These are phyloP conservation scores for Drosophila varians DNA, from an alignment of 1,140 invertebrate genomes.

Conservation along the genomic window DNA sequence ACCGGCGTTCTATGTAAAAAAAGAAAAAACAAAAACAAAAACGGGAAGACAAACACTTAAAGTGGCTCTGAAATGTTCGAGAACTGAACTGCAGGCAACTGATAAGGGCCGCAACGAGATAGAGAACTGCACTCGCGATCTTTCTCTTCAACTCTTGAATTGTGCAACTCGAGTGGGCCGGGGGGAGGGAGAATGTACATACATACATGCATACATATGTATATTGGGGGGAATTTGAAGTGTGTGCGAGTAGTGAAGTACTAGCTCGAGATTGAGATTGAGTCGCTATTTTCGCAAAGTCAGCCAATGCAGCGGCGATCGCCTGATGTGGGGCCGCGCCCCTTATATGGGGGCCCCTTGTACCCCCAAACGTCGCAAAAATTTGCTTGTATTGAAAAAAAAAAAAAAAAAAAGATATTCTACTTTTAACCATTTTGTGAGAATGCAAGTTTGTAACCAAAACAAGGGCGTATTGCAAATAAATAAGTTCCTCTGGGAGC, in stretches of 20 bases:
- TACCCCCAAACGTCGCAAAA: too few species aligned
- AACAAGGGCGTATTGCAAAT: too few species aligned
- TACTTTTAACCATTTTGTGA: too few species aligned
- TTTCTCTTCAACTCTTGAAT: constrained; percentile 31
- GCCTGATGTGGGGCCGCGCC: constrained; percentile 62
- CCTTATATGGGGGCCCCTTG: background rate
- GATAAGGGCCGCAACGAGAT: constrained; percentile 15
- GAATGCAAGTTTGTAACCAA: background rate
- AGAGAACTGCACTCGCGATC: constrained; percentile 30
- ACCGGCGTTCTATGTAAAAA: too few species aligned
- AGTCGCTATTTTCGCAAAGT: constrained; percentile 18
- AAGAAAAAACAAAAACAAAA: too few species aligned
- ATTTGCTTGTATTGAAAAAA: too few species aligned
- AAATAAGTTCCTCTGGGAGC: too few species aligned
- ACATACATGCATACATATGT: too few species aligned
- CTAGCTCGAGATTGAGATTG: constrained; percentile 4
- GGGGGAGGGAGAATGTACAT: too few species aligned
- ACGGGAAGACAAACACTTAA: constrained; percentile 13
- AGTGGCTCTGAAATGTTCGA: constrained; percentile 27
- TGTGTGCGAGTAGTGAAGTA: constrained; percentile 21
- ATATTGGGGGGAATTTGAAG: constrained; percentile 12
- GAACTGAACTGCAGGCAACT: constrained; percentile 14
- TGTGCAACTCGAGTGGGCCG: constrained; percentile 34
- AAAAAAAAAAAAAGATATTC: too few species aligned
- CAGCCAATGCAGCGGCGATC: constrained; percentile 51